Evolutionary conservation across 2,888 invertebrate genomes (phyloP).

Genomic region (Thumatha senex): DNA sequence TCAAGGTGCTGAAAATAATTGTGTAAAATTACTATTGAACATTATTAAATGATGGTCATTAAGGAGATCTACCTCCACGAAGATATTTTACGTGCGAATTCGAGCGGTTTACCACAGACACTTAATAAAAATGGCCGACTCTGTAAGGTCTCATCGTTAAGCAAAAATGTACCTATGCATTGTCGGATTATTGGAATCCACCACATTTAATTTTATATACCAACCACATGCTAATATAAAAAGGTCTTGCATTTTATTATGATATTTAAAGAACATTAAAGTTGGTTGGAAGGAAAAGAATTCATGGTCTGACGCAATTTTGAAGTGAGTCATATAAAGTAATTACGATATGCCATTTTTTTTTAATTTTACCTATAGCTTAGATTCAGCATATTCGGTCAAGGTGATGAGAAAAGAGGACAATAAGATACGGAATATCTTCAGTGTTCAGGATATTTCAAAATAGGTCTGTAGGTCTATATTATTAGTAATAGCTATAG

Average conservation of each 20-base stretch:
- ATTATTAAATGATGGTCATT: slow-evolving; percentile 21
- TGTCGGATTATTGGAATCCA: slow-evolving; percentile 54
- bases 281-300: not conserved
- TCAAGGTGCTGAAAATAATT: not conserved
- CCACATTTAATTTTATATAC: slow-evolving; percentile 41
- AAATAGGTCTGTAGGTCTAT: too few species aligned
- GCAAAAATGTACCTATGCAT: slow-evolving; percentile 57
- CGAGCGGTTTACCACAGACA: slow-evolving; percentile 68
- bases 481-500: too few species aligned
- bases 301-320: not conserved
- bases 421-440: too few species aligned
- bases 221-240: slow-evolving; percentile 33
- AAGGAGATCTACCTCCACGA: slow-evolving; percentile 37
- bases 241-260: slow-evolving; percentile 5
- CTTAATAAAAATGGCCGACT: slow-evolving; percentile 58
- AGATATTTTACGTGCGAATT: slow-evolving; percentile 49
- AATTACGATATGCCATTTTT: too few species aligned
- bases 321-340: not conserved
- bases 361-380: too few species aligned
- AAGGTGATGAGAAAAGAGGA: too few species aligned
- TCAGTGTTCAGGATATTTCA: too few species aligned
- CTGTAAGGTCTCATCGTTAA: slow-evolving; percentile 55
- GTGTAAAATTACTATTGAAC: not conserved
- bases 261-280: slow-evolving; percentile 6
- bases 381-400: too few species aligned